phyloP scores from a whole-genome alignment of 2,888 invertebrate genomes.

The Encarsia formosa region DNA sequence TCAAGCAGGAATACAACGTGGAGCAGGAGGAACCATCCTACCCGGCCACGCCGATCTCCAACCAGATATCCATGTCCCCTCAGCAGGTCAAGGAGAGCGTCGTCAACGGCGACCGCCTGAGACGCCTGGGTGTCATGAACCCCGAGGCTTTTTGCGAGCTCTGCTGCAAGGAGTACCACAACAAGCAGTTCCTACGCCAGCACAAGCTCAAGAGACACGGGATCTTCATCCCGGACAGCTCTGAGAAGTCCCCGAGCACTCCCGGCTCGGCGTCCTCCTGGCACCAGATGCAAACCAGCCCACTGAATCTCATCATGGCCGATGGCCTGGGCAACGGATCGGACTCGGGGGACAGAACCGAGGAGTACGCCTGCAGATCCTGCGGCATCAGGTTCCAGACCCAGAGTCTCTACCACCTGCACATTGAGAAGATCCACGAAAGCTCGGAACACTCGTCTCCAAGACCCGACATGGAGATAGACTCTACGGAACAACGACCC shows the following conservation, averaged over 20 bases:
- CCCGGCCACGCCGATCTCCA: constrained; percentile 37
- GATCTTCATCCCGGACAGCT: constrained; percentile 63
- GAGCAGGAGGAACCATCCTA: constrained; percentile 46
- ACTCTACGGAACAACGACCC: constrained; percentile 52
- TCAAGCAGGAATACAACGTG: constrained; percentile 45
- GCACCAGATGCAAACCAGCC: constrained; percentile 67
- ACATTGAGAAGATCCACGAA: constrained; percentile 43
- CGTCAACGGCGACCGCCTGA: constrained; percentile 69
- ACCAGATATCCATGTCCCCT: constrained; percentile 45
- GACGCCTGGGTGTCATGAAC: constrained; percentile 75
- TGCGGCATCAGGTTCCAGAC: constrained; percentile 57
- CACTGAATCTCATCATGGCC: constrained; percentile 71
- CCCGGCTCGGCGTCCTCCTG: constrained; percentile 40
- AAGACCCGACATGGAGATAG: constrained; percentile 42
- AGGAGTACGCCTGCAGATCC: constrained; percentile 54
- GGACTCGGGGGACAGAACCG: constrained; percentile 54
- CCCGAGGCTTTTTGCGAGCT: constrained; percentile 91
- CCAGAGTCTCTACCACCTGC: constrained; percentile 41
- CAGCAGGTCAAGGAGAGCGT: constrained; percentile 68
- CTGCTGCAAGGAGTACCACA: constrained; percentile 89
- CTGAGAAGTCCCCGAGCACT: constrained; percentile 54
- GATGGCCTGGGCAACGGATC: constrained; percentile 55
- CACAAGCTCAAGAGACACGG: constrained; percentile 94
- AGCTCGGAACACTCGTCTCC: constrained; percentile 35
- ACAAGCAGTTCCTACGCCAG: constrained; percentile 86